Conservation (phyloP, 1,140 invertebrate genomes). For the Linepithema humile region DNA sequence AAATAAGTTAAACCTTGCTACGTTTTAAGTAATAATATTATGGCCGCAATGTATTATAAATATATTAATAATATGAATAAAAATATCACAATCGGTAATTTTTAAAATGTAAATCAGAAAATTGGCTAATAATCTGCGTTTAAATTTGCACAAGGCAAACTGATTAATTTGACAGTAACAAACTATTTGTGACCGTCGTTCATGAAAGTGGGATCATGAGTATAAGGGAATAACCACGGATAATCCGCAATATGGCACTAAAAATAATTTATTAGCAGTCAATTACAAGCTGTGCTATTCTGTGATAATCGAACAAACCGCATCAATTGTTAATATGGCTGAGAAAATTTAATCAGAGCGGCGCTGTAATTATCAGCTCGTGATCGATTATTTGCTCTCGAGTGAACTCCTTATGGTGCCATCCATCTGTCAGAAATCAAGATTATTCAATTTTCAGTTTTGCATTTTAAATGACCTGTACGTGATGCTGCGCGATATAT, state of each 20-base stretch:
- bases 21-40: not conserved
- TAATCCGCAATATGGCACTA: slow-evolving; percentile 16
- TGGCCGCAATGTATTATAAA: not conserved
- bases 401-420: not conserved
- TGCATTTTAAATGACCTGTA: not conserved
- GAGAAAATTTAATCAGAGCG: slow-evolving; percentile 51
- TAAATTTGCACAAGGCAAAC: slow-evolving; percentile 23
- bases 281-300: slow-evolving; percentile 31
- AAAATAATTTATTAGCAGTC: slow-evolving; percentile 57
- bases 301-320: slow-evolving; percentile 35
- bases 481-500: not conserved
- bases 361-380: slow-evolving; percentile 8
- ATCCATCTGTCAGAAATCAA: not conserved
- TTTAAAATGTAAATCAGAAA: slow-evolving; percentile 4
- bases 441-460: not conserved
- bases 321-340: slow-evolving; percentile 35
- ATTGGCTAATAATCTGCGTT: slow-evolving; percentile 34
- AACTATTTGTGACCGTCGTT: slow-evolving; percentile 25
- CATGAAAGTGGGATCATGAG: slow-evolving; percentile 33
- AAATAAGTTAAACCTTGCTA: not conserved
- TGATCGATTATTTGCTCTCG: slow-evolving; percentile 13
- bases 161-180: slow-evolving; percentile 32
- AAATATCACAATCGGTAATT: slow-evolving; percentile 17
- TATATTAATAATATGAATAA: not conserved
- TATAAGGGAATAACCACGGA: slow-evolving; percentile 30